Conservation (phyloP, 2,888 invertebrate genomes). For the Prosapia bicincta region DNA sequence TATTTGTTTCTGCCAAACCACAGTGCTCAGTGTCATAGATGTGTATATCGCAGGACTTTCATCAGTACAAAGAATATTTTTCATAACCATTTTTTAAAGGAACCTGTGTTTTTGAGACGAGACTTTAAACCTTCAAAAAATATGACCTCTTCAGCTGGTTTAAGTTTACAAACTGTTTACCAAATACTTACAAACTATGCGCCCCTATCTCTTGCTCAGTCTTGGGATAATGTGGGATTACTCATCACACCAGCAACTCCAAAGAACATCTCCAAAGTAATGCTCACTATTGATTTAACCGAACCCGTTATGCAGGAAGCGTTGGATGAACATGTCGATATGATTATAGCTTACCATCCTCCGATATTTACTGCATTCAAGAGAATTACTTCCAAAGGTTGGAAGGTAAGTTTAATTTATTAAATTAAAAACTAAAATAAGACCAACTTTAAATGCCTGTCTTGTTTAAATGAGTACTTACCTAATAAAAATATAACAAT, state of each 20-base stretch:
- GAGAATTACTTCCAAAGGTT: conserved; percentile 58
- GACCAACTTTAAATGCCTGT: too few relatives aligned
- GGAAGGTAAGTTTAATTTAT: conserved; percentile 58
- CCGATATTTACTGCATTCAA: conserved; percentile 86
- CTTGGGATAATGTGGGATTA: conserved; percentile 95
- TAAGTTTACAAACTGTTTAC: conserved; percentile 51
- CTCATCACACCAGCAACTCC: conserved; percentile 73
- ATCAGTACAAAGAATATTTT: background rate
- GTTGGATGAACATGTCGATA: conserved; percentile 58
- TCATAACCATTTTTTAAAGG: background rate
- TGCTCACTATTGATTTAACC: conserved; percentile 91
- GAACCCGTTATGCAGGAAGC: conserved; percentile 85
- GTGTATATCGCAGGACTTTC: background rate
- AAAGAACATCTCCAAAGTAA: conserved; percentile 57
- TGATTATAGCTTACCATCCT: conserved; percentile 95
- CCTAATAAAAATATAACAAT: too few relatives aligned
- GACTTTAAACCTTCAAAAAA: too few relatives aligned
- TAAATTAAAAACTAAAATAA: too few relatives aligned
- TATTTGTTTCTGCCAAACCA: background rate
- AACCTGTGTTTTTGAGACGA: too few relatives aligned
- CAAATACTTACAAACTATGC: conserved; percentile 65
- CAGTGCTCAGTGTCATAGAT: background rate
- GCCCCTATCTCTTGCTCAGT: conserved; percentile 66
- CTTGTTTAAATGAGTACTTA: too few relatives aligned
- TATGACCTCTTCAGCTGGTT: background rate